These are phyloP conservation scores for Chironomus riparius DNA, from an alignment of 2,888 invertebrate genomes.

Conservation along the genomic window DNA sequence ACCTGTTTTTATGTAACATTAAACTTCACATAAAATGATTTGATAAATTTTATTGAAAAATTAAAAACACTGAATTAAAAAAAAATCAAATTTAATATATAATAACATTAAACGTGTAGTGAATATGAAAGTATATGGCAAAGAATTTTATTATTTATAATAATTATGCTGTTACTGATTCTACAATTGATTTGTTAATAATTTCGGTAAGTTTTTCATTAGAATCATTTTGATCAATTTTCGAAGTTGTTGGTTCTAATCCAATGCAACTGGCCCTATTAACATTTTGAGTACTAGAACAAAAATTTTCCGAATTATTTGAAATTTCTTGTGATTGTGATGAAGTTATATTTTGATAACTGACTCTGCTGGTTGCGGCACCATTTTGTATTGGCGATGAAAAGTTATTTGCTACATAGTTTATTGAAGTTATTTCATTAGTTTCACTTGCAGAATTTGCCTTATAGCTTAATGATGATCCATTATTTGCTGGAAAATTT, in stretches of 20 bases:
- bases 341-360: not conserved
- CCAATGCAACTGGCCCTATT: constrained; percentile 32
- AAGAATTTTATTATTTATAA: constrained; percentile 6
- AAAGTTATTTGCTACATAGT: not conserved
- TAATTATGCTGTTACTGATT: constrained; percentile 59
- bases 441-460: not conserved
- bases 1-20: too few relatives aligned
- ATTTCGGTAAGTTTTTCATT: constrained; percentile 83
- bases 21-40: too few relatives aligned
- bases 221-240: constrained; percentile 40
- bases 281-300: constrained; percentile 29
- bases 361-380: not conserved
- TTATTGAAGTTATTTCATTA: not conserved
- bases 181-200: constrained; percentile 86
- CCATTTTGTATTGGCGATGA: not conserved
- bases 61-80: too few relatives aligned
- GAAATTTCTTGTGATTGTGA: not conserved
- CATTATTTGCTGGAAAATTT: not conserved
- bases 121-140: not conserved
- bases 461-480: not conserved
- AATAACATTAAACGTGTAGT: too few relatives aligned
- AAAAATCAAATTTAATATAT: too few relatives aligned
- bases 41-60: too few relatives aligned
- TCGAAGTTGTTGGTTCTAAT: constrained; percentile 27
- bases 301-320: not conserved